These are phyloP conservation scores for Darevskia mixta DNA, from an alignment of 2,797 vertebrate genomes.

Conservation along the genomic window DNA sequence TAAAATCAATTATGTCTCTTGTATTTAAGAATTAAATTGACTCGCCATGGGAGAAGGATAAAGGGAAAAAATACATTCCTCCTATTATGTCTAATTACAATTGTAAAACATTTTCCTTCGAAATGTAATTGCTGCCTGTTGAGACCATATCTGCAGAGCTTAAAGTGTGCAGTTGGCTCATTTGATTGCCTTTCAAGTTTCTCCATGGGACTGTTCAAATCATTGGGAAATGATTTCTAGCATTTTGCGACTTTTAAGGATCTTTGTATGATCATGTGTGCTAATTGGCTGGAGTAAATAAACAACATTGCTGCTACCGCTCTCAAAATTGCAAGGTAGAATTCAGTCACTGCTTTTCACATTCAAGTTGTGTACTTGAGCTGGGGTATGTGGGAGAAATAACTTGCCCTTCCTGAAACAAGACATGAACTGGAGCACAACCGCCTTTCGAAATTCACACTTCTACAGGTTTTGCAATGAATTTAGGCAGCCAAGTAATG, in stretches of 20 bases:
- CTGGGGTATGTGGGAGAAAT: neutral
- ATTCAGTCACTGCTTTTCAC: neutral
- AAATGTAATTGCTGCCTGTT: conserved; percentile 83
- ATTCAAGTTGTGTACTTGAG: neutral
- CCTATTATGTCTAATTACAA: conserved; percentile 85
- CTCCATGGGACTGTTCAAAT: conserved; percentile 70
- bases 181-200: conserved; percentile 71
- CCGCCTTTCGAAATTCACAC: neutral
- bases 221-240: conserved; percentile 2
- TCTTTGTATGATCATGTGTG: neutral
- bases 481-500: neutral
- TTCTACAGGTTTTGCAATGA: neutral
- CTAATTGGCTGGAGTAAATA: neutral
- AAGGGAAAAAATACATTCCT: conserved; percentile 82
- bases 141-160: conserved; percentile 75
- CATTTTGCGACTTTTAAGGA: neutral
- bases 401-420: neutral
- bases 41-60: conserved; percentile 82
- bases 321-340: neutral
- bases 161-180: conserved; percentile 76
- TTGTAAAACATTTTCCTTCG: conserved; percentile 84
- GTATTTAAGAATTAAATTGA: conserved; percentile 87
- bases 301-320: neutral
- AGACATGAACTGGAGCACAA: neutral
- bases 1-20: conserved; percentile 87